Evolutionary conservation across 2,888 invertebrate species (phyloP), one percentile per base, ranked within the genome.

Genomic region (Dasypogon diadema): DNA sequence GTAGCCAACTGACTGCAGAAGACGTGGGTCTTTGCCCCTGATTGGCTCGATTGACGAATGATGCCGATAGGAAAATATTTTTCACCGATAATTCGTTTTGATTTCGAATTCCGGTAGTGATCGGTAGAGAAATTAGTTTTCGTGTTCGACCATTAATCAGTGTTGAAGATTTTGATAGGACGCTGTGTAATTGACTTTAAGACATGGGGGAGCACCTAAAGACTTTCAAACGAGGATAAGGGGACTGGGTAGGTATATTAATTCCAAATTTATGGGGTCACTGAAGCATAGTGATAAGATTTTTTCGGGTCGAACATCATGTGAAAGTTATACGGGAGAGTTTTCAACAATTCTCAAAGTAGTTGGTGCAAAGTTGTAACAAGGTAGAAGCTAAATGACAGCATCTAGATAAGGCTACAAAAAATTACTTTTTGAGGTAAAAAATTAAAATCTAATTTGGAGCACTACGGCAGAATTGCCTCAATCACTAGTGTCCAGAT

Each of bases 41-140:
- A 63, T 68, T 26, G 68, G n/a, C 24, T 37, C 24, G 22, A 68
- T 68, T 68, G 68, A 68, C 68, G 68, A 48, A 68, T 68, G 68
- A 68, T 68, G 24, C n/a, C 10, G 68, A 51, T 68, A 68, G 21
- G 18, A 48, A n/a, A 68, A 51, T 68, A 68, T 68, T 68, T 68
- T 68, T 68, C 68, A 68, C 48, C 68, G 68, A 68, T 68, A 26
- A 68, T 68, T 68, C 48, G 24, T 68, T 68, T 68, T 26, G 68
- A 68, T 68, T 68, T 68, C 16, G 24, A 68, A 68, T 68, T 68
- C 68, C 68, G 68, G 68, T 68, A 68, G 68, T 68, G 68, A 68
- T 68, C 68, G 68, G 3, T 14, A 8, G 68, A 51, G 68, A 68
- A 68, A 68, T 68, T 68, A 51, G 51, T 68, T 68, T 24, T 48